Conservation (phyloP, 2,888 invertebrate genomes). For the Alviniconcha strummeri region DNA sequence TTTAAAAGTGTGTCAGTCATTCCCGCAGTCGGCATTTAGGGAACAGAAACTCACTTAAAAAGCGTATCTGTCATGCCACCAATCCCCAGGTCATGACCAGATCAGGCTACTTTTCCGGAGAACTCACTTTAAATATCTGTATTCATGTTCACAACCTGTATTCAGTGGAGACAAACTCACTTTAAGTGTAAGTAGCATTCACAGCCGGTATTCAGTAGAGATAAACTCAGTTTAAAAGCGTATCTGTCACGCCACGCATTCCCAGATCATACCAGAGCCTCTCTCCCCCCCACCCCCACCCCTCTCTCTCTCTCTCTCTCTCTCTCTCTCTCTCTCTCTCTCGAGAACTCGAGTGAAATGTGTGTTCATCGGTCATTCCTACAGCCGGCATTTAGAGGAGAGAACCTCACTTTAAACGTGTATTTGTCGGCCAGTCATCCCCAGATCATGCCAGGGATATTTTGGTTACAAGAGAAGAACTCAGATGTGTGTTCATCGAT, state of each 20-base stretch:
- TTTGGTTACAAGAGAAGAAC: conserved; percentile 1
- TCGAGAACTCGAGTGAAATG: too few relatives aligned
- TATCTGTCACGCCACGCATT: neutral
- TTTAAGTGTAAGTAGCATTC: neutral
- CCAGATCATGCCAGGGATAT: conserved; percentile 30
- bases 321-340: conserved; percentile 13
- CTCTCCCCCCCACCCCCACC: neutral
- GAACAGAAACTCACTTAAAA: too few relatives aligned
- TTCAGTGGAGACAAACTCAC: neutral
- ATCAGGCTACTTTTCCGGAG: too few relatives aligned
- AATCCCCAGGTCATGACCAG: too few relatives aligned
- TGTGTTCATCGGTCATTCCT: too few relatives aligned
- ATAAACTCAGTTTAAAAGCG: neutral
- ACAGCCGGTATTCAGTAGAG: too few relatives aligned
- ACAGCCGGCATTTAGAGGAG: neutral
- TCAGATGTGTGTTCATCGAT: neutral
- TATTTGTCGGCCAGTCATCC: conserved; percentile 19
- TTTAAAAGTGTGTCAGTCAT: too few relatives aligned
- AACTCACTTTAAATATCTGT: too few relatives aligned
- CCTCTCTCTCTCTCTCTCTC: conserved; percentile 12
- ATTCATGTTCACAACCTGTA: too few relatives aligned
- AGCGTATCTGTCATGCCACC: too few relatives aligned
- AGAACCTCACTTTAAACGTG: neutral
- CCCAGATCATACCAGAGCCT: too few relatives aligned
- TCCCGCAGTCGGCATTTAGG: too few relatives aligned